Base-by-base conservation (phyloP, 2,888 invertebrate species). In the Eupithecia vulgata region DNA sequence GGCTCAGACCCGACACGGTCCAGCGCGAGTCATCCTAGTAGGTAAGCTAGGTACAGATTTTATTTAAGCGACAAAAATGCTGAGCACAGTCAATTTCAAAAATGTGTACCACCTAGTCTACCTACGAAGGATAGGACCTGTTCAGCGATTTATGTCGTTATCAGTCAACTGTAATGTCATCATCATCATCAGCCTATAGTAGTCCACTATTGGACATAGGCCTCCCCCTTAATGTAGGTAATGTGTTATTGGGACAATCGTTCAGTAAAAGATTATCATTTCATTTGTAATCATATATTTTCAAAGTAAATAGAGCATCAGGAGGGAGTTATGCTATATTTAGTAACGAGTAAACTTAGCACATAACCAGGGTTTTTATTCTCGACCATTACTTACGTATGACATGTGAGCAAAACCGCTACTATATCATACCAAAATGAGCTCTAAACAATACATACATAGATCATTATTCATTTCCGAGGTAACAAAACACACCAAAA, bases 281-380 rank as follows among this genome's bases (percentile, higher is more conserved):
- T 65, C 15, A 65, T 40, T 40, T 65, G 1, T 25, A 65, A 65
- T 65, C 35, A 40, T 65, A 40, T 65, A 65, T 65, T 64, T 62
- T 65, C 25, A 13, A 35, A 65, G 40, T 40, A 65, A 40, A 37
- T 15, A 65, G 64, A 65, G 35, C 40, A 25, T 64, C 64, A 40
- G 25, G 40, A 65, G 64, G n/a, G 37, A 65, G 40, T 40, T 40
- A 40, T 65, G 15, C 64, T 65, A 65, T 65, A 25, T 40, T 65
- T 64, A 64, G 64, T 21, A 57, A 57, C 57, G 5, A 34, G 34
- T 61, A 21, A 61, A 30, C 34, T 61, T 61, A 17, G 34, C 8
- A 52, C 21, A 52, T 57, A 25, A 61, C 30, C 15, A 52, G 34
- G 17, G 30, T 17, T 15, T 12, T 21, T 25, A 61, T 21, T 34